A percentile compares a stretch with the other conserved stretches of the same genome.
These are phyloP conservation scores for Sesia bembeciformis DNA, from an alignment of 2,888 invertebrate species.

Conservation along the genomic window DNA sequence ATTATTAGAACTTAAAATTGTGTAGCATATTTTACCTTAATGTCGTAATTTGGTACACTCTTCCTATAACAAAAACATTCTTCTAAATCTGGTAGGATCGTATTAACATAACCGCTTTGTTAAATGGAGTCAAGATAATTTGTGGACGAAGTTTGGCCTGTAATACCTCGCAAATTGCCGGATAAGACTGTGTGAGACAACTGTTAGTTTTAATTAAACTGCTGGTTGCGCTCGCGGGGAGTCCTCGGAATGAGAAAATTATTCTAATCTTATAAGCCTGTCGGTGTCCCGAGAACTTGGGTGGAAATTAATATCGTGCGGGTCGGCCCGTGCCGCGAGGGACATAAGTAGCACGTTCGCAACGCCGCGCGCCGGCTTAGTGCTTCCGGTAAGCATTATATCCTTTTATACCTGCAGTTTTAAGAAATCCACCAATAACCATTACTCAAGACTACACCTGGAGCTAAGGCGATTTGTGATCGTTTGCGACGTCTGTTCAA, in stretches of 20 bases:
- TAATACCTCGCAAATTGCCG: conserved; percentile 74
- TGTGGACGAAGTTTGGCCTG: conserved; percentile 70
- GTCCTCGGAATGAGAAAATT: conserved; percentile 68
- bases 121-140: conserved; percentile 72
- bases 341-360: conserved; percentile 13
- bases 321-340: conserved; percentile 26
- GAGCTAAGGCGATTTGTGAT: conserved; percentile 36
- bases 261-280: conserved; percentile 72
- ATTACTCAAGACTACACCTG: conserved; percentile 5
- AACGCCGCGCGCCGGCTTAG: neutral
- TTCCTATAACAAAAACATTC: conserved; percentile 57
- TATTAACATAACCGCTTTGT: conserved; percentile 72
- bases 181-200: conserved; percentile 74
- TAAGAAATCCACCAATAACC: neutral
- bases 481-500: conserved; percentile 38
- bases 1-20: conserved; percentile 29
- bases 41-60: conserved; percentile 49
- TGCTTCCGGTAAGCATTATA: neutral
- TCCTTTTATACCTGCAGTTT: neutral
- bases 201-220: conserved; percentile 75
- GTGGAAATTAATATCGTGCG: conserved; percentile 58
- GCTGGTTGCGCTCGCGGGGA: conserved; percentile 66
- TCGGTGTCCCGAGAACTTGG: conserved; percentile 54
- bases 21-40: conserved; percentile 54
- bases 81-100: conserved; percentile 59